These are phyloP conservation scores for Rhinogobio ventralis DNA, from an alignment of 2,797 vertebrate genomes.

Conservation along the genomic window DNA sequence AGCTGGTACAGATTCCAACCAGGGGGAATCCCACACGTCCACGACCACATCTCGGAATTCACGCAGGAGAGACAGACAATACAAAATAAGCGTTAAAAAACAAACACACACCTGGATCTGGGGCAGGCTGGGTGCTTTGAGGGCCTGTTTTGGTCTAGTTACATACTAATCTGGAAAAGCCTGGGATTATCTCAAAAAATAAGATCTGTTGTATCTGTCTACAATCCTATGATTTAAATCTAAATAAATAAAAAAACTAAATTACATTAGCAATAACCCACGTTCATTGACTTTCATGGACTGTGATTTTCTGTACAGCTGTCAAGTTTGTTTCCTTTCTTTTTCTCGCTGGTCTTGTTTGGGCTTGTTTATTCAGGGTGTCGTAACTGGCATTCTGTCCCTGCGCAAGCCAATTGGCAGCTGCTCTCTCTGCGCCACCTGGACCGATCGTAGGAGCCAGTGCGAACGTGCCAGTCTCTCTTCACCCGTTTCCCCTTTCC, in stretches of 20 bases:
- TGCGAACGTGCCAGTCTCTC: conserved; percentile 40
- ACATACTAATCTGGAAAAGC: conserved; percentile 19
- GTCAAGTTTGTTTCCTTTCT: conserved; percentile 47
- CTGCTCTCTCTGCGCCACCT: conserved; percentile 32
- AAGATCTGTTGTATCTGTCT: conserved; percentile 23
- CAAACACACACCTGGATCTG: conserved; percentile 33
- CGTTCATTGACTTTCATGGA: conserved; percentile 5
- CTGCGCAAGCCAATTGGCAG: conserved; percentile 18
- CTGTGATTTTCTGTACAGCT: conserved; percentile 45
- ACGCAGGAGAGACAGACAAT: conserved; percentile 12
- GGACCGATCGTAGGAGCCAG: conserved; percentile 23
- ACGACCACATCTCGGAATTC: not conserved
- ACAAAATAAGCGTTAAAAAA: conserved; percentile 37
- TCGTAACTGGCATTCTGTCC: conserved; percentile 39
- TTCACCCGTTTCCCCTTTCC: conserved; percentile 44
- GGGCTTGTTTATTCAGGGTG: conserved; percentile 36
- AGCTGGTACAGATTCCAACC: conserved; percentile 21
- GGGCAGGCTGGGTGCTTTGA: not conserved
- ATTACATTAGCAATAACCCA: conserved; percentile 36
- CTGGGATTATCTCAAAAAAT: conserved; percentile 22
- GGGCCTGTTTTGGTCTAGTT: conserved; percentile 36
- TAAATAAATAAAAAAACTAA: conserved; percentile 20
- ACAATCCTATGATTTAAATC: not conserved
- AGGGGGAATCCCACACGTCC: conserved; percentile 17
- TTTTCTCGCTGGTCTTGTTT: conserved; percentile 47